phyloP scores from a whole-genome alignment of 30 jellyfish, hydroid and myxozoan species.

The Aurelia sp. region DNA sequence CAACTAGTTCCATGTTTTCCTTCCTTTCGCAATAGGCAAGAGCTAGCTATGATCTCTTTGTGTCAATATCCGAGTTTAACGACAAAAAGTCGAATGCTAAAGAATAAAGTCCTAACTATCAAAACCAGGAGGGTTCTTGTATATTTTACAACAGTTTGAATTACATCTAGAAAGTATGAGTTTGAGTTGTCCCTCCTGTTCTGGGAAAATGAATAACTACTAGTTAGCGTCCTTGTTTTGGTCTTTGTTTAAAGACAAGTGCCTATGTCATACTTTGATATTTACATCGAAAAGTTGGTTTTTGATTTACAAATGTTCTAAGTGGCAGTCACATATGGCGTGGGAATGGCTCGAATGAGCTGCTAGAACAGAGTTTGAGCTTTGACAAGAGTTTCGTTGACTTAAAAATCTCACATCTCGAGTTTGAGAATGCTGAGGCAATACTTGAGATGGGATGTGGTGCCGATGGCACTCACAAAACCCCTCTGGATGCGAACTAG shows the following conservation, averaged over 20 bases:
- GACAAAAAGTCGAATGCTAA: too few species aligned
- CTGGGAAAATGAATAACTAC: too few species aligned
- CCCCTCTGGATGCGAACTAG: conserved; percentile 44
- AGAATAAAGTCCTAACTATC: too few species aligned
- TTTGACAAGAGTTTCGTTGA: conserved; percentile 50
- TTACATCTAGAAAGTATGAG: too few species aligned
- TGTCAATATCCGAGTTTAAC: too few species aligned
- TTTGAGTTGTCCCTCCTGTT: too few species aligned
- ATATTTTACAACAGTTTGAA: too few species aligned
- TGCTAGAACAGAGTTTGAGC: conserved; percentile 25
- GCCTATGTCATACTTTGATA: background rate
- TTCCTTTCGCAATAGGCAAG: too few species aligned
- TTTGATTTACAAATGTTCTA: conserved; percentile 43
- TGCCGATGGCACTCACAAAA: conserved; percentile 65
- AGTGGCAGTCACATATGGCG: conserved; percentile 62
- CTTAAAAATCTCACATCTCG: conserved; percentile 40
- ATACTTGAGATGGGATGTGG: conserved; percentile 30
- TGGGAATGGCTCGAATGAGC: conserved; percentile 46
- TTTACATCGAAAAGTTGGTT: conserved; percentile 11
- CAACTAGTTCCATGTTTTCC: too few species aligned
- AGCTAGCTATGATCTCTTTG: too few species aligned
- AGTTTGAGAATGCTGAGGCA: conserved; percentile 52
- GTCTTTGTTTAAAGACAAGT: conserved; percentile 31
- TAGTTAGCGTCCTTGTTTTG: background rate
- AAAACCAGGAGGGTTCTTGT: too few species aligned